Conservation (phyloP, 2,797 vertebrate genomes). For the Labroides dimidiatus region DNA sequence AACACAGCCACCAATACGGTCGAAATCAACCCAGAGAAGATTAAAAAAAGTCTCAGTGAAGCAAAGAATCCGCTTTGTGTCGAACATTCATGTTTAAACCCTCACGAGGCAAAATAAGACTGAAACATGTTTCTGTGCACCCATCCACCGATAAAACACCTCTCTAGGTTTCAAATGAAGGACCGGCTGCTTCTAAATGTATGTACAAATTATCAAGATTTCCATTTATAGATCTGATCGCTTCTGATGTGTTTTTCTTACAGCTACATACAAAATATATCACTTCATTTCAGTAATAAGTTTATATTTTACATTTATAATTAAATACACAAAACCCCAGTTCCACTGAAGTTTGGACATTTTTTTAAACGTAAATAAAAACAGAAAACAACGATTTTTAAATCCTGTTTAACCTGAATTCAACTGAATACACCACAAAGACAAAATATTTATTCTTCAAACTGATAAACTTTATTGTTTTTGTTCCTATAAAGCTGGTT, state of each 20-base stretch:
- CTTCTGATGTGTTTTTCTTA: conserved; percentile 58
- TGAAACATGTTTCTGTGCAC: conserved; percentile 31
- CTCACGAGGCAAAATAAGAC: conserved; percentile 49
- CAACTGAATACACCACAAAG: too few relatives aligned
- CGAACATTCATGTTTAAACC: conserved; percentile 35
- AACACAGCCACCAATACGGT: conserved; percentile 71
- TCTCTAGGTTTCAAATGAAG: conserved; percentile 42
- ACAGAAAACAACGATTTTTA: too few relatives aligned
- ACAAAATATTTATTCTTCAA: too few relatives aligned
- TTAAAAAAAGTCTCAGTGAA: conserved; percentile 51
- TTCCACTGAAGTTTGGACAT: too few relatives aligned
- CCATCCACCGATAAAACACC: conserved; percentile 40
- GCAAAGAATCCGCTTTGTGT: conserved; percentile 17
- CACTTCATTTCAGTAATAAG: conserved; percentile 69
- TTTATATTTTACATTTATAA: conserved; percentile 75
- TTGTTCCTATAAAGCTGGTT: too few relatives aligned
- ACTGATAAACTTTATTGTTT: too few relatives aligned
- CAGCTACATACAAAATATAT: conserved; percentile 83
- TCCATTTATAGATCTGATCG: conserved; percentile 38
- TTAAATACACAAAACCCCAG: conserved; percentile 73
- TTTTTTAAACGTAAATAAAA: too few relatives aligned
- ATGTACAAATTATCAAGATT: conserved; percentile 70
- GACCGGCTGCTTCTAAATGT: conserved; percentile 56
- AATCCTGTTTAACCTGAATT: too few relatives aligned
- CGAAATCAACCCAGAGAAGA: conserved; percentile 61